Base-by-base conservation (phyloP, 2,113 vertebrate species). In the Pollimyrus isidori region DNA sequence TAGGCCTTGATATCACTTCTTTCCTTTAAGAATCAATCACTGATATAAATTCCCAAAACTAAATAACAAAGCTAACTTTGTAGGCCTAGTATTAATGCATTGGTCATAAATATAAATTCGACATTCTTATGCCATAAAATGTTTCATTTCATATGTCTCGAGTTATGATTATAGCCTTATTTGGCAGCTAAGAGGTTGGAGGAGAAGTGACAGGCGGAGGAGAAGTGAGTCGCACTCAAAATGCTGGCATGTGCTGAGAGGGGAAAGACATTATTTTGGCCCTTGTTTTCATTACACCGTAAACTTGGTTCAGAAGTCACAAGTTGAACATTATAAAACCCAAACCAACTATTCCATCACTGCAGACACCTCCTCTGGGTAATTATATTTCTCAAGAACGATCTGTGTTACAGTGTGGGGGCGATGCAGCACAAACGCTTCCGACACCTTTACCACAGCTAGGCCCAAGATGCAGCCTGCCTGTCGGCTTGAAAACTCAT, bases 281-380 rank as follows among this genome's bases (percentile, higher is more conserved):
- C 49, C 46, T 50, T 26, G 30, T 52, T 80, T 80, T 88, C n/a
- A 88, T 49, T 46, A 5, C 56, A 5, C 87, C 21, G 87, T 23
- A 42, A n/a, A 88, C 35, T 95, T 97, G 96, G 96, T 94, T 88
- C 52, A 69, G 56, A 92, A 39, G 95, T 95, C 97, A 97, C 94
- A 69, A 90, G 93, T 94, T 95, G 95, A 93, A 96, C 96, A 92
- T 97, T 95, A 96, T 96, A 53, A 52, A 89, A 30, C 39, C 88
- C 69, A 42, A 48, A 50, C 65, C 45, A 17, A 76, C 46, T 17
- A 50, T 52, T 76, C 46, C 4, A 89, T 88, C 83, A 93, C 96
- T 96, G 95, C 93, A 95, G 95, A 96, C 96, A 97, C 96, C 96
- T 97, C 96, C 93, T 88, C 91, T 95, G 94, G 96, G 95, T 97